A percentile compares a stretch with the other conserved stretches of the same genome.
These are phyloP conservation scores for Echeneis naucrates DNA, from an alignment of 2,797 vertebrate species.

Conservation along the genomic window DNA sequence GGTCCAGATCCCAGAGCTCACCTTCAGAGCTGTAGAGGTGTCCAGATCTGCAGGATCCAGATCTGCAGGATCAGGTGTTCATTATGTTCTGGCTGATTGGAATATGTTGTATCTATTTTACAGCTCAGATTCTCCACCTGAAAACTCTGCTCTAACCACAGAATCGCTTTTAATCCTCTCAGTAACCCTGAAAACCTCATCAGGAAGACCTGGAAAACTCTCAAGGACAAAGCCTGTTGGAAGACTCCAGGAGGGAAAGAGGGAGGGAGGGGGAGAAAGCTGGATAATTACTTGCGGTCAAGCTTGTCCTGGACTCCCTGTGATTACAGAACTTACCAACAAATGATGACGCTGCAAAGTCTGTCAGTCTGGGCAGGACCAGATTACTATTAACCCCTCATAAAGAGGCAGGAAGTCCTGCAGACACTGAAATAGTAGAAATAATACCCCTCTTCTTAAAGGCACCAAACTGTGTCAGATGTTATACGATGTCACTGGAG, in stretches of 20 bases:
- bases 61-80: no score
- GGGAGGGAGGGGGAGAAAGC: neutral
- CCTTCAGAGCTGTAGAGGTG: no score
- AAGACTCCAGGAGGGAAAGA: conserved; percentile 1
- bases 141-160: neutral
- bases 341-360: conserved; percentile 27
- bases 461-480: no score
- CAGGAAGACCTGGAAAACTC: neutral
- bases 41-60: no score
- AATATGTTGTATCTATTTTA: neutral
- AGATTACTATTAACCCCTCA: neutral
- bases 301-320: conserved; percentile 39
- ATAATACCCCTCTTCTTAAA: no score
- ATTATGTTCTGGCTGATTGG: no score
- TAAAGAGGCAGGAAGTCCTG: neutral
- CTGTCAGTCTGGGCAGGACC: neutral
- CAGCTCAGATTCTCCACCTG: no score
- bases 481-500: no score
- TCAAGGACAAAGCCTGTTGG: neutral
- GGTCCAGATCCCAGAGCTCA: no score
- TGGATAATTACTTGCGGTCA: conserved; percentile 31
- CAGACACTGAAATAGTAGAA: neutral
- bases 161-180: neutral
- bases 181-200: neutral
- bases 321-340: conserved; percentile 35